Percentiles rank a stretch among this genome's conserved stretches.
phyloP scores from a whole-genome alignment of 2,888 invertebrate species.

The Trisateles emortualis region DNA sequence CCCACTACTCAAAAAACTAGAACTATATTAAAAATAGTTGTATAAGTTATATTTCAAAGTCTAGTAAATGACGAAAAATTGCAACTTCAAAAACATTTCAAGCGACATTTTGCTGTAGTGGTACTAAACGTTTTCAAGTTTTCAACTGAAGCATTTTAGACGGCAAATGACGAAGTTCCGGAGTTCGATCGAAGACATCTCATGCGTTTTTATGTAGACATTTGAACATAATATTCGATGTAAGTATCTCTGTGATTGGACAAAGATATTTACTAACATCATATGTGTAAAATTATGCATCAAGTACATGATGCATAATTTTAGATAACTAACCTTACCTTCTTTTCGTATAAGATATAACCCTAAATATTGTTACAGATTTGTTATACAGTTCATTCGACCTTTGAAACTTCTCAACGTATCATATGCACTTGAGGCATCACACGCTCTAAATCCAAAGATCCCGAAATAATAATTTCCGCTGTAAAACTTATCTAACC shows the following conservation, averaged over 20 bases:
- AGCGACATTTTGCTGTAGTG: not conserved
- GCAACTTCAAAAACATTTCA: not conserved
- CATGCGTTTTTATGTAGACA: not conserved
- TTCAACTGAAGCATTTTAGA: slow-evolving; percentile 43
- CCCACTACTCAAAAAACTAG: too few relatives aligned
- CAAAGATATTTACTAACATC: too few relatives aligned
- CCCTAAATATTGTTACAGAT: not conserved
- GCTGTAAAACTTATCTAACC: slow-evolving; percentile 18
- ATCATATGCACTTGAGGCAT: slow-evolving; percentile 24
- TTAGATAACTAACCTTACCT: not conserved
- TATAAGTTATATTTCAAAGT: not conserved
- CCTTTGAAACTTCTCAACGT: slow-evolving; percentile 16
- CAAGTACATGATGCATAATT: not conserved
- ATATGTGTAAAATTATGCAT: too few relatives aligned
- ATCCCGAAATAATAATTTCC: slow-evolving; percentile 26
- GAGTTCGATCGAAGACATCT: not conserved
- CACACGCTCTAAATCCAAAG: slow-evolving; percentile 21
- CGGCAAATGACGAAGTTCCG: slow-evolving; percentile 2
- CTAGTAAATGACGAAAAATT: not conserved
- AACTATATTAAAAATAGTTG: too few relatives aligned
- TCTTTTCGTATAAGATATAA: not conserved
- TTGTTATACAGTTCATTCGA: not conserved
- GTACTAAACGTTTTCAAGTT: slow-evolving; percentile 23
- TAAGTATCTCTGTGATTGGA: too few relatives aligned
- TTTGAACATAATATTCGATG: not conserved